Evolutionary conservation across 2,888 invertebrate genomes (phyloP).

Genomic region (Mayetiola destructor): DNA sequence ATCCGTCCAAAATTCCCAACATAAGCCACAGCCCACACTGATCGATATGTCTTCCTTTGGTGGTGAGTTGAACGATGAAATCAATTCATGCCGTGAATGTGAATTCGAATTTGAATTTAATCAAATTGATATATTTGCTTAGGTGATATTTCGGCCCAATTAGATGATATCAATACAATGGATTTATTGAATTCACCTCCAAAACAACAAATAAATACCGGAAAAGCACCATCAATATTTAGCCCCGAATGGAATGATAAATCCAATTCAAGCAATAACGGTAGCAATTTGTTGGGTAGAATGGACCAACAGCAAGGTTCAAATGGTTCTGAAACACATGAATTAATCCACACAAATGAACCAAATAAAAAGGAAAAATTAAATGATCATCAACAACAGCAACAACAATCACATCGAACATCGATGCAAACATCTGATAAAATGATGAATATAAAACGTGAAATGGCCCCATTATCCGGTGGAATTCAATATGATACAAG

Average conservation of each 20-base stretch:
- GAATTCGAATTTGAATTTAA: too few relatives aligned
- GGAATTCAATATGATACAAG: constrained; percentile 1
- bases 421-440: constrained; percentile 14
- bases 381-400: constrained; percentile 10
- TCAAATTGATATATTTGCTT: too few relatives aligned
- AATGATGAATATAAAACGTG: background rate
- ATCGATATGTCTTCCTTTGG: constrained; percentile 17
- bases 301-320: background rate
- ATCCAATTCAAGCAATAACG: constrained; percentile 6
- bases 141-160: too few relatives aligned
- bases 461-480: background rate
- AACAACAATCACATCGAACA: constrained; percentile 7
- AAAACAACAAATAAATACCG: constrained; percentile 17
- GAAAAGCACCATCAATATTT: constrained; percentile 27
- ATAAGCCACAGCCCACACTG: background rate
- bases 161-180: background rate
- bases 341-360: constrained; percentile 20
- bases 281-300: background rate
- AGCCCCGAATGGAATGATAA: constrained; percentile 31
- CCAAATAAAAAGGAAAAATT: constrained; percentile 31
- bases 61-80: constrained; percentile 17
- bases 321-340: constrained; percentile 21
- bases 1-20: constrained; percentile 15
- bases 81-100: too few relatives aligned
- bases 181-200: constrained; percentile 17